These are phyloP conservation scores for Crotalus viridis DNA, from an alignment of 2,113 vertebrate genomes.

Conservation along the genomic window DNA sequence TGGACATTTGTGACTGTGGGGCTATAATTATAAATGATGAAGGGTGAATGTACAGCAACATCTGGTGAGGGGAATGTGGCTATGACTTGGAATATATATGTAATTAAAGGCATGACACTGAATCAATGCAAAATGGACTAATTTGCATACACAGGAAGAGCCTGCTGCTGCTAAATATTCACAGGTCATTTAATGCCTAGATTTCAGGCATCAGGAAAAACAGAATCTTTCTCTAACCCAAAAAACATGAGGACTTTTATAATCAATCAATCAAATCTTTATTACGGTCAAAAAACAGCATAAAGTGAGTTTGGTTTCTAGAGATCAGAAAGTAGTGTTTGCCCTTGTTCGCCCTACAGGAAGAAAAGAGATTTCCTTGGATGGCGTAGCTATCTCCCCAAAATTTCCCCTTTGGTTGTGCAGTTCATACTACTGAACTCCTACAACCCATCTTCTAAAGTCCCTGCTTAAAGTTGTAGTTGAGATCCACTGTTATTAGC, in stretches of 20 bases:
- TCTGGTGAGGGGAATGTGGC: neutral
- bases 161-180: constrained; percentile 5
- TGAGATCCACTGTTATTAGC: neutral
- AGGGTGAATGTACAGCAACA: neutral
- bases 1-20: neutral
- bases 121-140: neutral
- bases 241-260: neutral
- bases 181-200: neutral
- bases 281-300: neutral
- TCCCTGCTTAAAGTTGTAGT: neutral
- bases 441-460: neutral
- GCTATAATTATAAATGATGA: neutral
- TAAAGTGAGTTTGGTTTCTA: neutral
- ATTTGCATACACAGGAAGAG: neutral
- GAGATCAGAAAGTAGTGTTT: neutral
- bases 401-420: neutral
- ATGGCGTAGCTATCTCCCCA: neutral
- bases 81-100: neutral
- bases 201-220: neutral
- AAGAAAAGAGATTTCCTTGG: neutral
- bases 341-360: neutral
- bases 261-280: neutral
- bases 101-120: neutral
- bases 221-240: neutral
- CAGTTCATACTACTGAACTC: neutral